A percentile compares a stretch with the other conserved stretches of the same genome.
These are phyloP conservation scores for Dinomys branickii DNA, from an alignment of 2,113 vertebrate genomes.

Conservation along the genomic window DNA sequence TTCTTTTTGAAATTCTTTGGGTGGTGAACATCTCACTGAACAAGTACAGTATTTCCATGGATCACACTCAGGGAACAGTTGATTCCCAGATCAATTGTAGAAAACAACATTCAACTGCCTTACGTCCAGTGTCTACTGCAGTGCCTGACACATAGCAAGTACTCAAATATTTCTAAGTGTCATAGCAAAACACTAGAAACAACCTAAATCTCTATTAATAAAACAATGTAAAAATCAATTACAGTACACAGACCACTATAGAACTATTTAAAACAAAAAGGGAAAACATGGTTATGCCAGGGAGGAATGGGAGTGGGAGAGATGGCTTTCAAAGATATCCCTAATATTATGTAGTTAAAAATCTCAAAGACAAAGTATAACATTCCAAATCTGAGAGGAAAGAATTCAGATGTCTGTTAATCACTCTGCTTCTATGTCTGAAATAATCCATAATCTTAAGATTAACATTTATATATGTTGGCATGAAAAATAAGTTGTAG, in stretches of 20 bases:
- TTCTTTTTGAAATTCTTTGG: background rate
- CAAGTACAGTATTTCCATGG: background rate
- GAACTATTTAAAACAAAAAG: background rate
- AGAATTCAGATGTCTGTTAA: background rate
- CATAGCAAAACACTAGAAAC: background rate
- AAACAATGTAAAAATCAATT: background rate
- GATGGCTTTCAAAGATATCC: background rate
- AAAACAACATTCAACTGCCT: background rate
- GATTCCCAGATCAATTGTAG: background rate
- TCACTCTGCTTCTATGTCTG: background rate
- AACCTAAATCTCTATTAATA: background rate
- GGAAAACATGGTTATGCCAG: background rate
- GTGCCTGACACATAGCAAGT: background rate
- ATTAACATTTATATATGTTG: background rate
- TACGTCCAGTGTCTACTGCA: background rate
- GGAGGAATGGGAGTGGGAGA: background rate
- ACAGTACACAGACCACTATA: background rate
- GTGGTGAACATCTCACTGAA: background rate
- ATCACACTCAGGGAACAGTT: background rate
- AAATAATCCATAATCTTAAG: background rate
- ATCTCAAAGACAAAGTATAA: background rate
- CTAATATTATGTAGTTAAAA: background rate
- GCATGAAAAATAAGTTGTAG: background rate
- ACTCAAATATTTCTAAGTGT: background rate
- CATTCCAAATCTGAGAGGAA: background rate